Evolutionary conservation across 2,113 vertebrate species (phyloP).

Genomic region (Tamias sibiricus): DNA sequence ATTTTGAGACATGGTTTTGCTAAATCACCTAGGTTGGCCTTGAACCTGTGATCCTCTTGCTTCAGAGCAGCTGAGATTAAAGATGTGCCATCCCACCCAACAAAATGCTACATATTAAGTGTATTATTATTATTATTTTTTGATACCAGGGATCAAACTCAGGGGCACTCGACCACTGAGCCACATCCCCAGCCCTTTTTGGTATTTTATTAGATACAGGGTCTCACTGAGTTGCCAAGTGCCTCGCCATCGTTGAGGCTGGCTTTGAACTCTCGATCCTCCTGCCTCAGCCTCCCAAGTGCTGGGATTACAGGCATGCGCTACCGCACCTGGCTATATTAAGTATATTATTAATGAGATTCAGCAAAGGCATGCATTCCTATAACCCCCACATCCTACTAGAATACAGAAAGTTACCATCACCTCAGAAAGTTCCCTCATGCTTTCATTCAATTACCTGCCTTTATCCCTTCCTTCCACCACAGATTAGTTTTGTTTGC

Average conservation of each 20-base stretch:
- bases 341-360: neutral
- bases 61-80: neutral
- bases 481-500: neutral
- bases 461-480: neutral
- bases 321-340: too few species aligned
- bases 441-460: neutral
- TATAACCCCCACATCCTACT: neutral
- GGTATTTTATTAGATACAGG: too few species aligned
- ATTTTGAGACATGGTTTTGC: neutral
- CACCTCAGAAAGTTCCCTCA: neutral
- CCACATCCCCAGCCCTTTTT: too few species aligned
- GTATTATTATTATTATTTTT: too few species aligned
- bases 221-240: too few species aligned
- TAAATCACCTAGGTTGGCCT: neutral
- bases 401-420: neutral
- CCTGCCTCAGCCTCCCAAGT: too few species aligned
- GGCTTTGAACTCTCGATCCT: too few species aligned
- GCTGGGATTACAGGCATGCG: too few species aligned
- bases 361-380: neutral
- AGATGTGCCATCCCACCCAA: neutral
- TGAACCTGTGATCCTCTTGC: neutral
- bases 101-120: neutral
- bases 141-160: too few species aligned
- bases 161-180: too few species aligned
- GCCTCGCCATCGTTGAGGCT: too few species aligned